Conservation (phyloP, 2,113 vertebrate species). For the Manacus vitellinus region DNA sequence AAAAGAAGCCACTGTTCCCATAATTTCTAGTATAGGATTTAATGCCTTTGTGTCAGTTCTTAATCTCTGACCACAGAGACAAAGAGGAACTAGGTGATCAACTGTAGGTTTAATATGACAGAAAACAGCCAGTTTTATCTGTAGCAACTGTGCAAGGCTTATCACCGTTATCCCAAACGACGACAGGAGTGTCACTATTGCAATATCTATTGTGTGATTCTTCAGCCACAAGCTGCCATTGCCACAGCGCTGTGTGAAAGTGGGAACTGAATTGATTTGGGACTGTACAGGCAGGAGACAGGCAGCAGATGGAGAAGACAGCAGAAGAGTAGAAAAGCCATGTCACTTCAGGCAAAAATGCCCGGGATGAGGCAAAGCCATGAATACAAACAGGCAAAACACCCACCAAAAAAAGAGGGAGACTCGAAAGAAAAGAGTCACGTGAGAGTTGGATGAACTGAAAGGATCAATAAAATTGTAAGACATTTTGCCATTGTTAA, state of each 20-base stretch:
- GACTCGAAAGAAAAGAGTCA: background rate
- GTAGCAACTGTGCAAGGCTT: background rate
- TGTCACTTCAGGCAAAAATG: background rate
- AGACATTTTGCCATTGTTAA: background rate
- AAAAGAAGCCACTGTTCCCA: background rate
- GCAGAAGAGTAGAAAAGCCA: background rate
- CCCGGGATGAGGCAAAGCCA: fast-evolving
- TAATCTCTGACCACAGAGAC: background rate
- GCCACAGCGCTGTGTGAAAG: background rate
- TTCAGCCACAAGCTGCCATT: background rate
- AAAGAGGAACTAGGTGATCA: background rate
- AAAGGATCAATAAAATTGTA: background rate
- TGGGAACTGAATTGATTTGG: background rate
- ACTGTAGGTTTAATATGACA: background rate
- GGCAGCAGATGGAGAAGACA: fast-evolving
- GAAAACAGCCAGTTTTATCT: background rate
- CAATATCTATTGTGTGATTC: background rate
- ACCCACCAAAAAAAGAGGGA: background rate
- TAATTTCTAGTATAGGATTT: background rate
- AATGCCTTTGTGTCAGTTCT: background rate
- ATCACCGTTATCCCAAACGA: background rate
- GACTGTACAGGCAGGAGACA: background rate
- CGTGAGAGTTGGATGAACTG: background rate
- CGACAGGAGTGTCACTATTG: background rate
- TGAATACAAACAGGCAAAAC: fast-evolving